Evolutionary conservation across 2,797 vertebrate genomes (phyloP).

Genomic region (Acanthiza pusilla): DNA sequence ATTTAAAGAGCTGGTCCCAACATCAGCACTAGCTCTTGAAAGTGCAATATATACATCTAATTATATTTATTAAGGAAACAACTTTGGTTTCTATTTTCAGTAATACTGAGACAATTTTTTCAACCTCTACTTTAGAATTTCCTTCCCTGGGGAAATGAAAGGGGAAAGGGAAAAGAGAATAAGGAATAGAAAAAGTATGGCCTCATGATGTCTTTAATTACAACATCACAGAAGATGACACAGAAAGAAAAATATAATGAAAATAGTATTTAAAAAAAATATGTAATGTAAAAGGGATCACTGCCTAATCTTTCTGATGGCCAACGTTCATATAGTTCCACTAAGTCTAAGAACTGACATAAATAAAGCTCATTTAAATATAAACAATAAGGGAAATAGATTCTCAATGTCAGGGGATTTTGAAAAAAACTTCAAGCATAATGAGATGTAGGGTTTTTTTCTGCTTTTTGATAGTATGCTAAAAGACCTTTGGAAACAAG

Average conservation of each 20-base stretch:
- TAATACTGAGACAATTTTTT: conserved; percentile 69
- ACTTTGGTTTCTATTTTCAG: conserved; percentile 72
- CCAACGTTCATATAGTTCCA: not conserved
- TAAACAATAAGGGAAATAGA: not conserved
- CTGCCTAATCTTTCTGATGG: not conserved
- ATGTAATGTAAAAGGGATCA: not conserved
- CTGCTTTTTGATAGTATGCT: not conserved
- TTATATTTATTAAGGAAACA: conserved; percentile 77
- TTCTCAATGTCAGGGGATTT: not conserved
- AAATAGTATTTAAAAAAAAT: not conserved
- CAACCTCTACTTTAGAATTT: conserved; percentile 56
- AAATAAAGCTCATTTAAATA: not conserved
- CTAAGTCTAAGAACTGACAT: not conserved
- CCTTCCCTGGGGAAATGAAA: conserved; percentile 19
- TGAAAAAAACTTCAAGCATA: not conserved
- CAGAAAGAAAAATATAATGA: not conserved
- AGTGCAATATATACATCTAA: conserved; percentile 76
- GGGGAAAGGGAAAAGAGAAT: not conserved
- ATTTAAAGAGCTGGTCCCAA: conserved; percentile 82
- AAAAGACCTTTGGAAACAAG: not conserved
- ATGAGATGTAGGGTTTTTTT: not conserved
- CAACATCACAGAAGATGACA: not conserved
- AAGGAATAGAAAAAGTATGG: not conserved
- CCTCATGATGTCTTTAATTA: conserved; percentile 6
- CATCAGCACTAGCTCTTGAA: conserved; percentile 70